Evolutionary conservation across 2,113 vertebrate genomes (phyloP), one percentile per base, ranked within the genome.

Genomic region (Scomber colias): DNA sequence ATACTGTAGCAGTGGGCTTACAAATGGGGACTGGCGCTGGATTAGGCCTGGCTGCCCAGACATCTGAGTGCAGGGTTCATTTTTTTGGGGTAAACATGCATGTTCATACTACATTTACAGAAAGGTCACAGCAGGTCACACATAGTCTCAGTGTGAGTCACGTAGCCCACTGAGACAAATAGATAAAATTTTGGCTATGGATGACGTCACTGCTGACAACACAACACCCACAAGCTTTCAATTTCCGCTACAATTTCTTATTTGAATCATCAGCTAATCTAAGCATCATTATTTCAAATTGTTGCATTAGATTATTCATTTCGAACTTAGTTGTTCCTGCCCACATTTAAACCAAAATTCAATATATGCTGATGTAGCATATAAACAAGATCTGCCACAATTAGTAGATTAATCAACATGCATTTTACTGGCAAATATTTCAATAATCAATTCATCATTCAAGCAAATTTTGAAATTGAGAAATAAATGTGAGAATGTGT

Each of bases 1-100:
- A 93, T 78, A 79, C 64, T 70, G 75, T 63, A 66, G 85, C 75
- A 62, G 77, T 17, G 61, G 79, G 76, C 48, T 83, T 82, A 71
- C 77, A 84, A 85, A 77, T 70, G 84, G 75, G 76, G 72, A 51
- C 51, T 21, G 71, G 68, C 3, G 61, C 83, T 73, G 69, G 79
- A 88, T 88, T 67, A 87, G 70, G 44, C 70, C 64, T 73, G 77
- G 79, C 66, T 75, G 60, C 79, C 70, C 59, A 77, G 65, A 83
- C 68, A 69, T 80, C 61, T 56, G 75, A 71, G 66, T 35, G 66
- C 55, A 15, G n/a, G 62, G 60, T 76, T 82, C 65, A 71, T n/a
- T 50, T 78, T 71, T 40, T 40, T 40, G 10, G 12, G 17, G 46
- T 62, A 64, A 48, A 30, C 21, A 35, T 30, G 21, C 19, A 30